Evolutionary conservation across 2,888 invertebrate species (phyloP), one percentile per base, ranked within the genome.

Genomic region (Drosophila affinis): DNA sequence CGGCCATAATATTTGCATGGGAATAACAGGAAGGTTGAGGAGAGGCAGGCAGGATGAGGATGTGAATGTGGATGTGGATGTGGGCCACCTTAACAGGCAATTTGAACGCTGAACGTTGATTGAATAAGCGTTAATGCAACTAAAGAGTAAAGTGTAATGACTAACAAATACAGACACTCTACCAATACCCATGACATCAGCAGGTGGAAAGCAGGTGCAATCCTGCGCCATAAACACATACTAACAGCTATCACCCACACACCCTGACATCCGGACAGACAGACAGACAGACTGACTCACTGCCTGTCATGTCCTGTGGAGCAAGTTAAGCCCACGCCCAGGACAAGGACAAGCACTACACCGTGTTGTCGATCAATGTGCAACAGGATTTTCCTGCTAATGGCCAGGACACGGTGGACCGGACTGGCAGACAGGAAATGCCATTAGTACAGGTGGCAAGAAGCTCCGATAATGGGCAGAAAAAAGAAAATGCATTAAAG

Each of bases 401-500:
- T 39, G 39, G 39, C 39, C 39, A 14, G 39, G 14, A 14, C 6
- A 39, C n/a, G 39, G 39, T n/a, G 14, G 29, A 32, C 46, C 29
- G 17, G 47, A 14, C 24, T 24, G 24, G 24, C 5, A 24, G 24
- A 14, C 46, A 32, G 47, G 57, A 46, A 57, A 57, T 39, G 39
- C 39, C 39, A 39, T 39, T 39, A 39, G 65, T 52, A 48, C 47
- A 54, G 45, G 67, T 53, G 49, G 68, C 71, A 75, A 86, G 82
- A 88, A 87, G 75, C 72, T 72, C 77, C 86, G 88, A 88, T 88
- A 85, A 77, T 79, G 63, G 14, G 61, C 55, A 58, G 32, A 18
- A 51, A 32, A 63, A 71, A 64, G 72, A 68, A 75, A 86, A 72
- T 81, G 81, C 87, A 87, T 87, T 83, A 83, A 65, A 58, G 32